Evolutionary conservation across 2,113 vertebrate species (phyloP), one percentile per base, ranked within the genome.

Genomic region (Chelonoidis abingdonii): DNA sequence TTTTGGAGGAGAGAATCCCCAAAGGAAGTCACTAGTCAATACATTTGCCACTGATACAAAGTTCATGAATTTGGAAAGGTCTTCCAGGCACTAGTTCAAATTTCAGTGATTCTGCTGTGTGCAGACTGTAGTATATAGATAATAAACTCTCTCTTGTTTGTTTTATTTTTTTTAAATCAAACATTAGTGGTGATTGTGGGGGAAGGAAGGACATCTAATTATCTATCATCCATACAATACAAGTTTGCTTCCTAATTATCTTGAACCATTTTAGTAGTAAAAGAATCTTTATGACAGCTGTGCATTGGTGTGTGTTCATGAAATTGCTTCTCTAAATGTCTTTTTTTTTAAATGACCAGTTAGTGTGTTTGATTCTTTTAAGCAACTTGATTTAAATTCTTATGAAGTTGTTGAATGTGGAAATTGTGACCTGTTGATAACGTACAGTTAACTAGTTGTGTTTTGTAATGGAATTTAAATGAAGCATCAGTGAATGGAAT

Each of bases 251-350:
- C 69, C 25, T 17, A 57, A 53, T 53, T 86, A n/a, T 65, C 85
- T 93, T 89, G 69, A 80, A 65, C 85, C 69, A 57, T 49, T 86
- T 29, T 81, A 76, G 88, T 93, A 49, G 22, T 97, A 79, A 89
- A 97, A 93, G 88, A 69, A 57, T 94, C 52, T 89, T 97, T 97
- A 76, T 83, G 97, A 96, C 97, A 97, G 95, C 97, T 98, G 96
- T 97, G 97, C 96, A 96, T 85, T 96, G 88, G 56, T 97, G 75
- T 87, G 76, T 4, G 10, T 94, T 97, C 83, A 95, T 93, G 97
- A 96, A 96, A 95, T 98, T 97, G 95, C 96, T 96, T 90, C 97
- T 97, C 98, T 96, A 82, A 98, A 89, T 97, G 96, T 86, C 83
- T 90, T 72, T 2, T 72, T 2, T 96, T 94, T 96, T 96, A 85